Evolutionary conservation across 2,797 vertebrate species (phyloP).

Genomic region (Serranus cabrilla): DNA sequence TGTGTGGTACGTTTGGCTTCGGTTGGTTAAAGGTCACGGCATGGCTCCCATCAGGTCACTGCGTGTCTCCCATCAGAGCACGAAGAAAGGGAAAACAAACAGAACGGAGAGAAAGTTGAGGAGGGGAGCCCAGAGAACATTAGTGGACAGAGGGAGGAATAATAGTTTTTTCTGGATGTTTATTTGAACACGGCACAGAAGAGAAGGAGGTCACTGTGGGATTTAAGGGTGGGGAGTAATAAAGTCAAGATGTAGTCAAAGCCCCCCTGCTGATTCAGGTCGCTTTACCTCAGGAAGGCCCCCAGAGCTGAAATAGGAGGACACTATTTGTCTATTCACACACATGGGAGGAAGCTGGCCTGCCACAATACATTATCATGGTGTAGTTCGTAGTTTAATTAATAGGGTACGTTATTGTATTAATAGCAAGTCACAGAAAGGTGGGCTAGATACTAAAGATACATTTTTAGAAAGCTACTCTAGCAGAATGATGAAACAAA

Average conservation of each 20-base stretch:
- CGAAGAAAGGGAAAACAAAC: slow-evolving; percentile 75
- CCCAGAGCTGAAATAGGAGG: slow-evolving; percentile 65
- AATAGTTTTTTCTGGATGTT: slow-evolving; percentile 81
- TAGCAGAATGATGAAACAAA: slow-evolving; percentile 7
- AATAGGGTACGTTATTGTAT: slow-evolving; percentile 28
- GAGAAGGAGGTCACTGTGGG: slow-evolving; percentile 75
- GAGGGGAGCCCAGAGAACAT: slow-evolving; percentile 65
- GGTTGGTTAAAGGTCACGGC: slow-evolving; percentile 45
- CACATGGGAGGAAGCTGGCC: slow-evolving; percentile 32
- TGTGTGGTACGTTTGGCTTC: slow-evolving; percentile 28
- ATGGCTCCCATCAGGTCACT: slow-evolving; percentile 66
- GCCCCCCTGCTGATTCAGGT: slow-evolving; percentile 72
- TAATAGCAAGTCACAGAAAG: slow-evolving; percentile 15
- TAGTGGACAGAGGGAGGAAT: slow-evolving; percentile 73
- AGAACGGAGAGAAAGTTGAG: slow-evolving; percentile 65
- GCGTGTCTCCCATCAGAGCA: slow-evolving; percentile 68
- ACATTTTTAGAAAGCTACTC: slow-evolving; percentile 14
- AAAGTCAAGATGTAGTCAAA: slow-evolving; percentile 83
- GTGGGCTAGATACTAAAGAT: not conserved
- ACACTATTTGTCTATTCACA: slow-evolving; percentile 58
- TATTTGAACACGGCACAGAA: slow-evolving; percentile 81
- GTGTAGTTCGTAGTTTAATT: slow-evolving; percentile 30
- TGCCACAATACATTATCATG: slow-evolving; percentile 39
- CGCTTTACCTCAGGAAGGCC: slow-evolving; percentile 55
- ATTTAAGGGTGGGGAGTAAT: slow-evolving; percentile 77